Conservation (phyloP, 37 sponge, comb jelly and placozoan species). For the Ianthella basta region DNA sequence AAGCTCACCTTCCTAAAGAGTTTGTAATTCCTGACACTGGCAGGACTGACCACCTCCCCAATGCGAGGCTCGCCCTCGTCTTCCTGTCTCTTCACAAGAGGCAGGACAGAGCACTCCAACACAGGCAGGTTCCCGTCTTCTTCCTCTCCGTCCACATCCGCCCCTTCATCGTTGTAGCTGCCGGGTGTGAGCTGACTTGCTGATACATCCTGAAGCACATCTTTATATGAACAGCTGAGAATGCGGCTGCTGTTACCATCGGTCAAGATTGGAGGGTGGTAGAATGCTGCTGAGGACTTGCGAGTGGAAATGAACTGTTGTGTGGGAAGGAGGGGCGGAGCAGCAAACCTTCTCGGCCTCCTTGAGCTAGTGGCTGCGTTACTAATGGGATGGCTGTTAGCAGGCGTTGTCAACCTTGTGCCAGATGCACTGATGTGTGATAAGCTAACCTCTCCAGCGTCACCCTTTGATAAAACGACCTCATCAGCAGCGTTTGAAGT, state of each 20-base stretch:
- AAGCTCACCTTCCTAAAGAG: neutral
- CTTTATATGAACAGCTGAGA: neutral
- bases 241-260: neutral
- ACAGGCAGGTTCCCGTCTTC: slow-evolving; percentile 1
- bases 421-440: too few relatives aligned
- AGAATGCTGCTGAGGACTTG: slow-evolving; percentile 13
- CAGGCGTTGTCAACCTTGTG: too few relatives aligned
- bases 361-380: neutral
- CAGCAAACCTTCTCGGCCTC: slow-evolving; percentile 4
- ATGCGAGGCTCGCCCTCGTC: neutral
- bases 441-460: too few relatives aligned
- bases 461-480: too few relatives aligned
- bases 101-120: neutral
- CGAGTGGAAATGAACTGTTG: neutral
- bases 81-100: neutral
- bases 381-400: neutral
- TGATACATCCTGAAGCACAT: too few relatives aligned
- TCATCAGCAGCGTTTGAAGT: too few relatives aligned
- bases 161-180: neutral
- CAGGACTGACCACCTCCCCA: neutral
- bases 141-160: neutral
- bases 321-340: neutral
- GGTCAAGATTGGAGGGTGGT: slow-evolving; percentile 10
- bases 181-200: too few relatives aligned
- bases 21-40: neutral